Conservation (phyloP, 2,113 vertebrate genomes). For the Ptychochromis oligacanthus region DNA sequence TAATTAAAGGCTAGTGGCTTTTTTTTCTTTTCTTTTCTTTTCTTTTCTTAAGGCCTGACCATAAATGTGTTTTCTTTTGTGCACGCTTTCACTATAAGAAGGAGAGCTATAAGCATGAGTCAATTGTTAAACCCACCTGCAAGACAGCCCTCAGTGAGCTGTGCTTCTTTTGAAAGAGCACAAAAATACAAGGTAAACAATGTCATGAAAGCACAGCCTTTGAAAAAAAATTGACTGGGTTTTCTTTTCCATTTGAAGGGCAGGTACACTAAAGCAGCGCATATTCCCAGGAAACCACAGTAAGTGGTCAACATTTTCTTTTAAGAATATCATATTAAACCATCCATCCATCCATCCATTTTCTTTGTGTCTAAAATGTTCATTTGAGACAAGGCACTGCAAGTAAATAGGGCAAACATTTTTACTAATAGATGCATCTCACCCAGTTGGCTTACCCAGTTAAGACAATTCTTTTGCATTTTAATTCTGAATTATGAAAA, state of each 20-base stretch:
- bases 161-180: slow-evolving; percentile 21
- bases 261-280: not conserved
- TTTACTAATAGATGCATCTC: not conserved
- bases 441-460: not conserved
- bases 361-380: not conserved
- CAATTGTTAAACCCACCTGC: slow-evolving; percentile 69
- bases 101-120: slow-evolving; percentile 45
- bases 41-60: slow-evolving; percentile 7
- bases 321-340: not conserved
- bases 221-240: slow-evolving; percentile 34
- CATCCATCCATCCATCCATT: too few species aligned
- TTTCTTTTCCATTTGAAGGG: slow-evolving; percentile 10
- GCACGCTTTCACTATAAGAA: slow-evolving; percentile 26
- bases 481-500: not conserved
- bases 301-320: not conserved
- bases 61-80: slow-evolving; percentile 59
- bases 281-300: not conserved
- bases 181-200: slow-evolving; percentile 51
- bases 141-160: slow-evolving; percentile 6
- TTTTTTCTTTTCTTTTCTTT: too few species aligned
- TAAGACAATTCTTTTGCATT: not conserved
- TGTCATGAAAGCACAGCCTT: slow-evolving; percentile 48
- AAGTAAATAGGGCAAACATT: not conserved
- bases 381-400: not conserved
- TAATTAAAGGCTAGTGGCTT: slow-evolving; percentile 73